Conservation (phyloP, 2,797 vertebrate genomes). For the Gorsachius magnificus region DNA sequence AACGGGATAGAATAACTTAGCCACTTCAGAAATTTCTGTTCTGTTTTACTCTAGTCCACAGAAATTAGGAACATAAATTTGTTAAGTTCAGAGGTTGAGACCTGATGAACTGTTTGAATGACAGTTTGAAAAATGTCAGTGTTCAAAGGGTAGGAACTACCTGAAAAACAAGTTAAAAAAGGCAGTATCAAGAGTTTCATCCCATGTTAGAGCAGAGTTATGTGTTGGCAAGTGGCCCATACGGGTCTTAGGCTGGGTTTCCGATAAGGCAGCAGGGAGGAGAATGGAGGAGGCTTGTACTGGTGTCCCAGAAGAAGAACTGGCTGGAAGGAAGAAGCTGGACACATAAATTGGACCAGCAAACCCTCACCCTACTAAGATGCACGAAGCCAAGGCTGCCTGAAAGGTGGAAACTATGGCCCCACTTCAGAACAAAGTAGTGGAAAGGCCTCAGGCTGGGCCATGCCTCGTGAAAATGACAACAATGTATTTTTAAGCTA, state of each 20-base stretch:
- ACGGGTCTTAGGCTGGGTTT: background rate
- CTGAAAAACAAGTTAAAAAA: slow-evolving; percentile 56
- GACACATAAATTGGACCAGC: background rate
- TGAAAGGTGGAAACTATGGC: background rate
- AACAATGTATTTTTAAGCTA: background rate
- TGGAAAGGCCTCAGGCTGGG: background rate
- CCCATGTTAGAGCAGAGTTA: background rate
- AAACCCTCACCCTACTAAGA: background rate
- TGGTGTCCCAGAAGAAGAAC: background rate
- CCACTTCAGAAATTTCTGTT: background rate
- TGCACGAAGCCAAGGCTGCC: background rate
- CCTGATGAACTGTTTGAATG: background rate
- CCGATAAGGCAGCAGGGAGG: background rate
- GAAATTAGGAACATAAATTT: background rate
- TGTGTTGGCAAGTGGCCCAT: background rate
- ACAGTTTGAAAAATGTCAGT: slow-evolving; percentile 30
- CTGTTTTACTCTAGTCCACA: background rate
- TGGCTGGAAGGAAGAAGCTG: background rate
- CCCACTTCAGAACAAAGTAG: background rate
- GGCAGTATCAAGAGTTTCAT: background rate
- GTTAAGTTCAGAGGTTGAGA: background rate
- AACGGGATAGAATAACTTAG: background rate
- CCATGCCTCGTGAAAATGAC: background rate
- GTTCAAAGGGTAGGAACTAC: slow-evolving; percentile 18
- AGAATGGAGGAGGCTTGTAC: background rate